Conservation (phyloP, 2,797 vertebrate genomes). For the Enteromius viviparus region DNA sequence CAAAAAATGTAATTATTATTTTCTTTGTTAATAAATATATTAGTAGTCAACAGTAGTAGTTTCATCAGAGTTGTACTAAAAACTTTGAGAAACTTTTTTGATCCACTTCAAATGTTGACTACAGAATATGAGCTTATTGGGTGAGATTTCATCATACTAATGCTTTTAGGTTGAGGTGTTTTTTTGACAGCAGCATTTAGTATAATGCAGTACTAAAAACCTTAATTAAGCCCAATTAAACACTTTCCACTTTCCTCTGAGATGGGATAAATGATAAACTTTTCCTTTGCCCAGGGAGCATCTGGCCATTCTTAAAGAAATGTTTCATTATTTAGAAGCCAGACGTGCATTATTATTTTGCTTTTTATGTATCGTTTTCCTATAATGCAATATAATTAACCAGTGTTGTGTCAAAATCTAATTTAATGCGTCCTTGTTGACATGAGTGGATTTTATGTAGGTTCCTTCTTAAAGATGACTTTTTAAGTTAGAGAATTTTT, state of each 20-base stretch:
- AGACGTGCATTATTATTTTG: background rate
- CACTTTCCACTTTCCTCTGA: conserved; percentile 9
- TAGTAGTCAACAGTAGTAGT: no score
- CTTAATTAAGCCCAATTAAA: background rate
- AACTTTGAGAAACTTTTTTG: no score
- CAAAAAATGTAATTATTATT: background rate
- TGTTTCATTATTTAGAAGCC: conserved; percentile 9
- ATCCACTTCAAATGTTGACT: no score
- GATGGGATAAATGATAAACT: background rate
- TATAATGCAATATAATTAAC: background rate
- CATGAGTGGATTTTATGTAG: background rate
- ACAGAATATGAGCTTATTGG: background rate
- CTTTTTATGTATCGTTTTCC: background rate
- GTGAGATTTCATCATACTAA: background rate
- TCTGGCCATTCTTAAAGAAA: background rate
- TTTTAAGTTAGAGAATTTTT: no score
- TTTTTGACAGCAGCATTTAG: background rate
- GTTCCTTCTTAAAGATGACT: background rate
- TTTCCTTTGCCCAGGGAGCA: background rate
- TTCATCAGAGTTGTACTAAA: no score
- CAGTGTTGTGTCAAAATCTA: background rate
- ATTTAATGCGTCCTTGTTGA: background rate
- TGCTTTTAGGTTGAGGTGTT: background rate
- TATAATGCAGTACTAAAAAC: background rate
- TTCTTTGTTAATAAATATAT: background rate